Evolutionary conservation across 1,140 invertebrate genomes (phyloP).

Genomic region (Euglossa dilemma): DNA sequence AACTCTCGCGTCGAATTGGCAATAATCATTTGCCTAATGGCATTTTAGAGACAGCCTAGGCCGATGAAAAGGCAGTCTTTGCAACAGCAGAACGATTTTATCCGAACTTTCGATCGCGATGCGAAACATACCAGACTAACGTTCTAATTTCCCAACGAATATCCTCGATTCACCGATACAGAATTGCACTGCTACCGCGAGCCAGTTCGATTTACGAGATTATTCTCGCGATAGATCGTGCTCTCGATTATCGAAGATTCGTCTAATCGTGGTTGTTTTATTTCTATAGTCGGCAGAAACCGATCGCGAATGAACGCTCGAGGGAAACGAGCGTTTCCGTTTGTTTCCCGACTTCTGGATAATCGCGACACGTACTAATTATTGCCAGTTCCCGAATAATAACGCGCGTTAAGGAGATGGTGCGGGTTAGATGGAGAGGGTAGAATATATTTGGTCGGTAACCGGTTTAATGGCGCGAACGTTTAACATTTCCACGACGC

Average conservation of each 20-base stretch:
- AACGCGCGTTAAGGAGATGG: background rate
- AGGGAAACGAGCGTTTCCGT: background rate
- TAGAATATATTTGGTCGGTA: slow-evolving; percentile 9
- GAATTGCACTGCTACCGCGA: background rate
- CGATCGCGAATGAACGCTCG: background rate
- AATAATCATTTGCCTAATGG: slow-evolving; percentile 59
- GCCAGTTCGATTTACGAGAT: too few relatives aligned
- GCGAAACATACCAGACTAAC: background rate
- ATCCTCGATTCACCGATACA: background rate
- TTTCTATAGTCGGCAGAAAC: background rate
- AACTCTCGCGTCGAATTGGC: slow-evolving; percentile 48
- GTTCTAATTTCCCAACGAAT: background rate
- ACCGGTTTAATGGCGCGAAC: background rate
- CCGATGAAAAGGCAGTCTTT: background rate
- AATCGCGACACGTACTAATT: slow-evolving; percentile 19
- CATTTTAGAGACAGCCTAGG: slow-evolving; percentile 23
- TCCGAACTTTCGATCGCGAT: background rate
- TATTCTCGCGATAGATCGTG: too few relatives aligned
- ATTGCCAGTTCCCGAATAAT: slow-evolving; percentile 6
- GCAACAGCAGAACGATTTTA: background rate
- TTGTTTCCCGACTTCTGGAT: background rate
- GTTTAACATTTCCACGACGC: slow-evolving; percentile 8
- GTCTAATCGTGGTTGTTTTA: background rate
- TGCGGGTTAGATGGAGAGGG: too few relatives aligned
- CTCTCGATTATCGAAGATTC: too few relatives aligned